Base-by-base conservation (phyloP, 2,113 vertebrate genomes). In the Poeciliopsis occidentalis region DNA sequence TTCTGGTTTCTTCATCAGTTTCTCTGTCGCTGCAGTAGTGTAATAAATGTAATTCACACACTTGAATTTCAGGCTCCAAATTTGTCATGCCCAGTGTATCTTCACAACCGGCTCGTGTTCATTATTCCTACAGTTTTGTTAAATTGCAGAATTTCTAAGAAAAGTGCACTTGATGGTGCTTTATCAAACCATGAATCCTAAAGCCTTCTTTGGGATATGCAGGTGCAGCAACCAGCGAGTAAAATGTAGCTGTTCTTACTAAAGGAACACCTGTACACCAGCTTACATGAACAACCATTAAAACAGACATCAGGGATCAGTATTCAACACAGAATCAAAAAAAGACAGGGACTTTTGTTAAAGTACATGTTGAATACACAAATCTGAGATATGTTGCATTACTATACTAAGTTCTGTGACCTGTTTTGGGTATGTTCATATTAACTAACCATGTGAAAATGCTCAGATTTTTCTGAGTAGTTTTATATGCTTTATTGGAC, bases 61-160 rank as follows among this genome's bases (percentile, higher is more conserved):
- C 37, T 44, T 44, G 64, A 67, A 26, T 44, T 67, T 15, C 64
- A 67, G 37, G 64, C 37, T 67, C 37, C 41, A 44, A 67, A 67
- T 41, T 67, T 41, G 8, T 44, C 64, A 67, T 27, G n/a, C n/a
- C 37, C 37, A 27, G 37, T 44, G 30, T 61, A 6, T 39, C 39
- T 30, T 27, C 15, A 44, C 26, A 30, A 62, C 19, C 34, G 39
- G 19, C 12, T 31, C 1, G 24, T 72, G 70, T 44, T 72, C 12
- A 62, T 71, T 71, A 30, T 41, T 2, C 27, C 15, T 61, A 41
- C 15, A 41, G 15, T 17, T 62, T 72, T 44, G 27, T 47, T 27
- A 72, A 62, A 71, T 29, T 61, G 32, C 51, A 24, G 27, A 29
- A 8, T 44, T 30, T 63, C 11, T 70, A 5, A 19, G 60, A 8